Evolutionary conservation across 2,113 vertebrate genomes (phyloP).

Genomic region (Seriola rivoliana): DNA sequence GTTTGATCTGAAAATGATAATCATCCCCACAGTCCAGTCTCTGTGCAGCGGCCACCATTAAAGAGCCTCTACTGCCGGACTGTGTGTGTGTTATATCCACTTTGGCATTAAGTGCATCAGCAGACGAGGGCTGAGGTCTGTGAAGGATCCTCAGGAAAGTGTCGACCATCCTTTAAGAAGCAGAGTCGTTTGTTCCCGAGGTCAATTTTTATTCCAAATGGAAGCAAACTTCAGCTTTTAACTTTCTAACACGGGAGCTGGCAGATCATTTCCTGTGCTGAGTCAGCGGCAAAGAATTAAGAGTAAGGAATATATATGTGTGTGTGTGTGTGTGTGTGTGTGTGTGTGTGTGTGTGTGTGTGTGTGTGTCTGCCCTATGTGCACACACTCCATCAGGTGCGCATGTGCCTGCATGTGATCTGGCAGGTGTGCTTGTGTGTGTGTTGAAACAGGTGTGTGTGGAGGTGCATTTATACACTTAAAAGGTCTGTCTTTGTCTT

Average conservation of each 20-base stretch:
- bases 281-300: constrained; percentile 20
- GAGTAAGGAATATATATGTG: not conserved
- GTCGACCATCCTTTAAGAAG: not conserved
- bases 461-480: constrained; percentile 29
- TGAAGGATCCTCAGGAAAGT: not conserved
- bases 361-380: not conserved
- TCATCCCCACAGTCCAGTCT: not conserved
- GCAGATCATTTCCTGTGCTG: constrained; percentile 23
- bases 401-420: not conserved
- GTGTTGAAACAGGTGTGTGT: constrained; percentile 6
- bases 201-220: constrained; percentile 18
- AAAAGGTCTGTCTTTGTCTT: constrained; percentile 1
- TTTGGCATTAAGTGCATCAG: constrained; percentile 17
- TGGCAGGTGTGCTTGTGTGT: constrained; percentile 13
- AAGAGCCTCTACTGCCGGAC: constrained; percentile 4
- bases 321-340: not conserved
- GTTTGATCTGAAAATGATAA: not conserved
- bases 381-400: not conserved
- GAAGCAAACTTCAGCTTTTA: constrained; percentile 3
- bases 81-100: not conserved
- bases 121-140: not conserved
- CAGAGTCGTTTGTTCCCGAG: not conserved
- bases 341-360: constrained; percentile 9
- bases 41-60: not conserved
- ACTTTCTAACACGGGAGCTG: constrained; percentile 16